Percentiles rank a stretch among this genome's conserved stretches.
Evolutionary conservation across 2,797 vertebrate species (phyloP).

Genomic region (Hippopotamyrus pictus): DNA sequence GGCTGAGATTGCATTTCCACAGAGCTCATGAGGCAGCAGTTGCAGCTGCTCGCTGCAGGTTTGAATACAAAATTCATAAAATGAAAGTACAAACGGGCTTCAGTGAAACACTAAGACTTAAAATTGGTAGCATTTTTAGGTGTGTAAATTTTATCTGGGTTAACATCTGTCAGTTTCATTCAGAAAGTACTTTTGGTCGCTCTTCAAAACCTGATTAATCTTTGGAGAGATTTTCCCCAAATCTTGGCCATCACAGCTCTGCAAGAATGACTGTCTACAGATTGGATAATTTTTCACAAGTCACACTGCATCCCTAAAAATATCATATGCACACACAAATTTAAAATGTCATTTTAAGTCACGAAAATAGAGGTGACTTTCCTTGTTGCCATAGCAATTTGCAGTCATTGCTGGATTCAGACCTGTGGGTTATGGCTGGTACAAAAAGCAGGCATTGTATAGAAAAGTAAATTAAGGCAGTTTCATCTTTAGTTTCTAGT

Average conservation of each 20-base stretch:
- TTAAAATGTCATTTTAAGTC: background rate
- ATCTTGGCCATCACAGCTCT: background rate
- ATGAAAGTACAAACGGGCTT: background rate
- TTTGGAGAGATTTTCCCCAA: background rate
- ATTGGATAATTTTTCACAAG: background rate
- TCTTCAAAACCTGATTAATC: background rate
- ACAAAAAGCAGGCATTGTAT: background rate
- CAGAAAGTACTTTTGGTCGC: background rate
- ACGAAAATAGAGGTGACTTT: constrained; percentile 4
- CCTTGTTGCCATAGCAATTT: constrained; percentile 8
- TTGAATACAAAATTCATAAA: background rate
- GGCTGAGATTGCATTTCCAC: background rate
- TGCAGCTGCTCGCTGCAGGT: background rate
- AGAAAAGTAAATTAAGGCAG: background rate
- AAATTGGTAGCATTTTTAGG: background rate
- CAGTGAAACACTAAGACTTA: background rate
- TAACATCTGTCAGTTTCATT: background rate
- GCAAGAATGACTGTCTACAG: background rate
- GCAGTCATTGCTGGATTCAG: background rate
- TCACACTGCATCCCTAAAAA: background rate
- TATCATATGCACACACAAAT: background rate
- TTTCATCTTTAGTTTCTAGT: background rate
- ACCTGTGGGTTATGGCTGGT: background rate
- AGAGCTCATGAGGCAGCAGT: background rate
- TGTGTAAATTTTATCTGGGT: background rate